These are phyloP conservation scores for Desmodus rotundus DNA, from an alignment of 2,113 vertebrate species.

Conservation along the genomic window DNA sequence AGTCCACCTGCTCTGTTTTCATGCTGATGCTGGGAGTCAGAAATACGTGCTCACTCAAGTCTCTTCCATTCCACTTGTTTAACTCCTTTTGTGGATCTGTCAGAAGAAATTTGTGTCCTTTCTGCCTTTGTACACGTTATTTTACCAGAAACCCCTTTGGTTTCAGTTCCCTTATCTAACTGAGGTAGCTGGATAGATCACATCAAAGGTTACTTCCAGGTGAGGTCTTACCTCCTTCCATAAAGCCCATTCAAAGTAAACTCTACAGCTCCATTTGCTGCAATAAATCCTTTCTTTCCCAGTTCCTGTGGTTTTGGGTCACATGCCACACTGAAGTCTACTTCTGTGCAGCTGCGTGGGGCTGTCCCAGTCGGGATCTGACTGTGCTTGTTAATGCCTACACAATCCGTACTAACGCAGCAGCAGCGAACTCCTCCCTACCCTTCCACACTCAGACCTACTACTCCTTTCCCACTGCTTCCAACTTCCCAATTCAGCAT, in stretches of 20 bases:
- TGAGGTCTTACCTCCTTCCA: not conserved
- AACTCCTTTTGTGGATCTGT: not conserved
- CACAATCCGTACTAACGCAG: not conserved
- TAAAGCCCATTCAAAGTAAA: not conserved
- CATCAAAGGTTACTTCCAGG: not conserved
- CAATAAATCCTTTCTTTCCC: not conserved
- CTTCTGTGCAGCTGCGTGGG: not conserved
- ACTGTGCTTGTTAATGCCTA: not conserved
- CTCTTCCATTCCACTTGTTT: not conserved
- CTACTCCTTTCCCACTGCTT: not conserved
- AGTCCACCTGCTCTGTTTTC: not conserved
- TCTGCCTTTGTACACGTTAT: not conserved
- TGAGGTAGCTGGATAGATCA: not conserved
- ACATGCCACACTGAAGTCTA: not conserved
- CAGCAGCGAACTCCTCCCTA: not conserved
- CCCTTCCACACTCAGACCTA: not conserved
- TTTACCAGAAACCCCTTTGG: not conserved
- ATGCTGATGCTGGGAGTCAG: not conserved
- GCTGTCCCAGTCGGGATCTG: not conserved
- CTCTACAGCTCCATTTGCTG: not conserved
- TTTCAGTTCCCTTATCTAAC: not conserved
- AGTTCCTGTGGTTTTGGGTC: not conserved
- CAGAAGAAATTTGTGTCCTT: not conserved
- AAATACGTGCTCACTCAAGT: slow-evolving; percentile 20
- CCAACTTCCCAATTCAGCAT: not conserved